Evolutionary conservation across 1,140 invertebrate species (phyloP).

Genomic region (Bombus terrestris): DNA sequence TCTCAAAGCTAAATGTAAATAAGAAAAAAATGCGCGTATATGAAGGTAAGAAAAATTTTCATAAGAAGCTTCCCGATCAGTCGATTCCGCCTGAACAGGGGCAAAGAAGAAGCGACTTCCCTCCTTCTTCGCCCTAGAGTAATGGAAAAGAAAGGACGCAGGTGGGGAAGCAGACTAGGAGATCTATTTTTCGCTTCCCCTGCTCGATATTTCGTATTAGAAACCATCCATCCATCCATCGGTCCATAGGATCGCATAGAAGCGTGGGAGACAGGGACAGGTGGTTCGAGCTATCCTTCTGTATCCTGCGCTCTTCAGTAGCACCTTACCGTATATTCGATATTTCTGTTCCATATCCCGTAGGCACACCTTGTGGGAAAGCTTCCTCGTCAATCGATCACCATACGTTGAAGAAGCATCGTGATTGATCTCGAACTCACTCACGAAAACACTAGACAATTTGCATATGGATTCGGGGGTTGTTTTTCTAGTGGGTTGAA

Average conservation of each 20-base stretch:
- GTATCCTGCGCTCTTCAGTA: conserved; percentile 64
- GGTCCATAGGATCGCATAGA: conserved; percentile 49
- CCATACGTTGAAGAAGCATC: background rate
- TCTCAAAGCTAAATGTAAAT: background rate
- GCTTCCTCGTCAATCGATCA: conserved; percentile 12
- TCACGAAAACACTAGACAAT: background rate
- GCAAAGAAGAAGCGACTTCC: conserved; percentile 51
- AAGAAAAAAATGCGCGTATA: background rate
- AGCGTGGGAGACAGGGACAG: conserved; percentile 80
- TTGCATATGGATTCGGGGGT: background rate
- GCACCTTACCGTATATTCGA: conserved; percentile 73
- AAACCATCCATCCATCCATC: conserved; percentile 54
- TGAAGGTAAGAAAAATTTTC: background rate
- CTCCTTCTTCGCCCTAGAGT: conserved; percentile 65
- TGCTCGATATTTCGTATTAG: conserved; percentile 52
- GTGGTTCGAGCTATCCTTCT: conserved; percentile 67
- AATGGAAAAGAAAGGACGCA: conserved; percentile 67
- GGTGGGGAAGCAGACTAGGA: conserved; percentile 49
- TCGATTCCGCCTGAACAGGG: conserved; percentile 45
- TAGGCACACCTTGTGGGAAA: conserved; percentile 75
- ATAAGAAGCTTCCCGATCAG: conserved; percentile 41
- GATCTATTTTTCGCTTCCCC: conserved; percentile 66
- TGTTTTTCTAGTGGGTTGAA: background rate
- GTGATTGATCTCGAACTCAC: background rate
- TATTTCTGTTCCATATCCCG: conserved; percentile 71